phyloP scores from a whole-genome alignment of 2,888 invertebrate genomes.

The Drosophila affinis region DNA sequence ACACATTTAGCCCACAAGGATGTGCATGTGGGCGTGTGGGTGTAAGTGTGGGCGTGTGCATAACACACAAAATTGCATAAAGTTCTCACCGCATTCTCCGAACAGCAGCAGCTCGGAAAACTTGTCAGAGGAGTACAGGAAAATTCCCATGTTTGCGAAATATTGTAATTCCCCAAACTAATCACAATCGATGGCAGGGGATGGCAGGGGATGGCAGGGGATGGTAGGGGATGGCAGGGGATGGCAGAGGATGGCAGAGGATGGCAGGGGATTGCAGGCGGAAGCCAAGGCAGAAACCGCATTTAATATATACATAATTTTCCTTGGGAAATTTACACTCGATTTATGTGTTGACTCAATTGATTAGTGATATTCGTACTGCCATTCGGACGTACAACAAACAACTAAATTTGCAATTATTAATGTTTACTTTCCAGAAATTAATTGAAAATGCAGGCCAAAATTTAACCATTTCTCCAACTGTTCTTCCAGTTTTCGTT shows the following conservation, averaged over 20 bases:
- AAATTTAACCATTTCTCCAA: not conserved
- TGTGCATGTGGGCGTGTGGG: not conserved
- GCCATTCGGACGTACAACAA: not conserved
- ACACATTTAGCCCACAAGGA: constrained; percentile 37
- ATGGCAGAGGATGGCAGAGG: too few species aligned
- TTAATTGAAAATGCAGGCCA: constrained; percentile 9
- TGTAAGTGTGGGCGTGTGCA: not conserved
- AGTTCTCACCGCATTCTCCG: constrained; percentile 42
- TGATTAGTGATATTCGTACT: constrained; percentile 16
- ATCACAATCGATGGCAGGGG: constrained; percentile 12
- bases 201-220: not conserved
- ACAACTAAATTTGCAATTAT: constrained; percentile 28
- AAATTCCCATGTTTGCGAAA: constrained; percentile 26
- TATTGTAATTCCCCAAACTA: constrained; percentile 17
- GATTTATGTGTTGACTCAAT: constrained; percentile 23
- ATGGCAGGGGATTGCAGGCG: too few species aligned
- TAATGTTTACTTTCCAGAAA: not conserved
- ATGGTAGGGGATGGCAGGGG: not conserved
- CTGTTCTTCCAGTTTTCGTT: not conserved
- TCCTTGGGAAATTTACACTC: constrained; percentile 8
- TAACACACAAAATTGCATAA: constrained; percentile 46
- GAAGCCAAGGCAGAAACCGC: not conserved
- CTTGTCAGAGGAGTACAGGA: constrained; percentile 10
- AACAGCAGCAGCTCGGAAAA: constrained; percentile 3
- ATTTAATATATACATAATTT: not conserved